phyloP scores from a whole-genome alignment of 2,797 vertebrate species.

The Synaphobranchus kaupii region DNA sequence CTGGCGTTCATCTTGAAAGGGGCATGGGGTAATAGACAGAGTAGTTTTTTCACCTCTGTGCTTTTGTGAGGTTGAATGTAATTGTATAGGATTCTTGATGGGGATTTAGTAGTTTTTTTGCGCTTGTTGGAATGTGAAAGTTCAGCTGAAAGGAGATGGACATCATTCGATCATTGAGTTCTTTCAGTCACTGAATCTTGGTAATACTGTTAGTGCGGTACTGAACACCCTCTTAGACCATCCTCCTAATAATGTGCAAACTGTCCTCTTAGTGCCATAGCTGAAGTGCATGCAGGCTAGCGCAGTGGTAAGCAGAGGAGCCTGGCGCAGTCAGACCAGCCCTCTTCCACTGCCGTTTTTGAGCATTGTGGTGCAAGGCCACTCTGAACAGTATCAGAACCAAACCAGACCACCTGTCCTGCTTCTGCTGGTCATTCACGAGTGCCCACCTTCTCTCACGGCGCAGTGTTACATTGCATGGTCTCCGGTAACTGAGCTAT shows the following conservation, averaged over 20 bases:
- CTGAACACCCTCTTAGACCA: not conserved
- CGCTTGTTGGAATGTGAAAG: not conserved
- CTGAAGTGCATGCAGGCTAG: too few species aligned
- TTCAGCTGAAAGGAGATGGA: not conserved
- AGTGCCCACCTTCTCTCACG: not conserved
- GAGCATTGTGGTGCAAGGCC: not conserved
- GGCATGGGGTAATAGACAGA: not conserved
- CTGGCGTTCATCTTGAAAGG: not conserved
- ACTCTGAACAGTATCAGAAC: not conserved
- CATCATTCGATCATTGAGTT: not conserved
- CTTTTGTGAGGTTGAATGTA: not conserved
- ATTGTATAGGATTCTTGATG: not conserved
- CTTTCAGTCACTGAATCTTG: not conserved
- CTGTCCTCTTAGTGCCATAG: not conserved
- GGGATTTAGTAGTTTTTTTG: not conserved
- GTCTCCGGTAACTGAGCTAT: too few species aligned
- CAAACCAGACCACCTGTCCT: not conserved
- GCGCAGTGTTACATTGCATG: not conserved
- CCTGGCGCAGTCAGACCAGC: too few species aligned
- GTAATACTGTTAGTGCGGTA: not conserved
- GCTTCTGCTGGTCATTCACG: not conserved
- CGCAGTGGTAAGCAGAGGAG: too few species aligned
- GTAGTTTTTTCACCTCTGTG: not conserved
- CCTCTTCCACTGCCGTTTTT: too few species aligned
- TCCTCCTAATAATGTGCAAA: not conserved